phyloP scores from a whole-genome alignment of 2,113 vertebrate genomes.

The Sula dactylatra region DNA sequence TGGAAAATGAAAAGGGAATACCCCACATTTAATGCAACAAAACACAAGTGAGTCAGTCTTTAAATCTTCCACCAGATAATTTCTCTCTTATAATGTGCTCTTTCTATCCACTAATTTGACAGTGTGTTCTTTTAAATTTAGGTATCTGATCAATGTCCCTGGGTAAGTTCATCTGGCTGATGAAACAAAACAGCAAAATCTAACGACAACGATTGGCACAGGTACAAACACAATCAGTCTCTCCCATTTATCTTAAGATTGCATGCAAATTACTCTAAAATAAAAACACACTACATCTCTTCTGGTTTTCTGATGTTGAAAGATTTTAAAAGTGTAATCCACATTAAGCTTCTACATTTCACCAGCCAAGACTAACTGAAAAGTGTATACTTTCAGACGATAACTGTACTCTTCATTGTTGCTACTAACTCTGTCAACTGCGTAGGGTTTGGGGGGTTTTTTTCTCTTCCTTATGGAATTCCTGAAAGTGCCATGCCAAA shows the following conservation, averaged over 20 bases:
- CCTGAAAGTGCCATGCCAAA: background rate
- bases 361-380: constrained; percentile 17
- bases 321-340: constrained; percentile 53
- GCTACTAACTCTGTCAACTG: background rate
- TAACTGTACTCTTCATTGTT: background rate
- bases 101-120: constrained; percentile 68
- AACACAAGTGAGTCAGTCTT: constrained; percentile 47
- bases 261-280: constrained; percentile 49
- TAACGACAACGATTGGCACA: constrained; percentile 45
- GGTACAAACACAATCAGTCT: constrained; percentile 58
- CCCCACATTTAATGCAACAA: constrained; percentile 44
- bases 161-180: constrained; percentile 56
- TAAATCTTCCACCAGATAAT: constrained; percentile 67
- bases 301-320: constrained; percentile 54
- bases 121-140: constrained; percentile 61
- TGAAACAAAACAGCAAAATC: constrained; percentile 71
- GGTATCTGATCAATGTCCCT: constrained; percentile 50
- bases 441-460: background rate
- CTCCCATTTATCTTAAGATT: constrained; percentile 60
- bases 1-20: constrained; percentile 40
- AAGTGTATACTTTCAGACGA: background rate
- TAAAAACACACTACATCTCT: constrained; percentile 30
- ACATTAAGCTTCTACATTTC: constrained; percentile 64
- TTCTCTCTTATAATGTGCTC: constrained; percentile 61
- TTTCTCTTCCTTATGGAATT: constrained; percentile 6